These are phyloP conservation scores for Drosophila mauritiana DNA, from an alignment of 1,140 invertebrate genomes.

Conservation along the genomic window DNA sequence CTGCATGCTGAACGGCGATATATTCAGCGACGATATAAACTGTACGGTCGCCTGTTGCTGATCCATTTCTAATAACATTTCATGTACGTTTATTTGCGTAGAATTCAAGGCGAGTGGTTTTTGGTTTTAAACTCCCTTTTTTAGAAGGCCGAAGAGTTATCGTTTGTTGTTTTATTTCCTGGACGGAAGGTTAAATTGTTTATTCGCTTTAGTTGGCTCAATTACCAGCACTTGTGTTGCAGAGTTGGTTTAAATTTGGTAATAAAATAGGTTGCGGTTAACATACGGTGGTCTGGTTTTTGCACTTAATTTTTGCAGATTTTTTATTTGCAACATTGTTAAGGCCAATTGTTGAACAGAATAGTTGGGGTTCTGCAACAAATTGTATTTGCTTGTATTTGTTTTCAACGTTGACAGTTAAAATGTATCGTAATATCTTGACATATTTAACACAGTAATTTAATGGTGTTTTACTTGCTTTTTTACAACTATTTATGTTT, in stretches of 20 bases:
- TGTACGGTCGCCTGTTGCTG: constrained; percentile 90
- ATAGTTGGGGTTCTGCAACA: constrained; percentile 4
- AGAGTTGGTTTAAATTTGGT: constrained; percentile 20
- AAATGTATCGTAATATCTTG: constrained; percentile 43
- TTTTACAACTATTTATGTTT: constrained; percentile 20
- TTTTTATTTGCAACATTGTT: constrained; percentile 65
- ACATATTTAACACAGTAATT: constrained; percentile 26
- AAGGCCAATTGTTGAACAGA: constrained; percentile 38
- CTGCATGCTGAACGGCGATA: constrained; percentile 92
- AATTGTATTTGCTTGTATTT: background rate
- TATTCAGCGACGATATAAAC: constrained; percentile 93
- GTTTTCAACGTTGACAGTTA: constrained; percentile 3
- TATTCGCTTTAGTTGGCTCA: background rate
- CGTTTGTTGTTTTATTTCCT: constrained; percentile 31
- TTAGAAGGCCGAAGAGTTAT: constrained; percentile 5
- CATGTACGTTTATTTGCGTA: constrained; percentile 60
- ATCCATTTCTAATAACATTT: constrained; percentile 93
- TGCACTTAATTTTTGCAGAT: constrained; percentile 56
- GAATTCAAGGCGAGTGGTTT: constrained; percentile 12
- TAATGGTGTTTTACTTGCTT: constrained; percentile 6
- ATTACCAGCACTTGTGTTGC: constrained; percentile 4
- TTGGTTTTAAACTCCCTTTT: background rate
- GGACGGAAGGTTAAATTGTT: constrained; percentile 52
- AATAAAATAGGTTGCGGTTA: constrained; percentile 40
- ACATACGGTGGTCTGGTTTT: constrained; percentile 72